Conservation (phyloP, 2,113 vertebrate genomes). For the Apteryx mantelli region DNA sequence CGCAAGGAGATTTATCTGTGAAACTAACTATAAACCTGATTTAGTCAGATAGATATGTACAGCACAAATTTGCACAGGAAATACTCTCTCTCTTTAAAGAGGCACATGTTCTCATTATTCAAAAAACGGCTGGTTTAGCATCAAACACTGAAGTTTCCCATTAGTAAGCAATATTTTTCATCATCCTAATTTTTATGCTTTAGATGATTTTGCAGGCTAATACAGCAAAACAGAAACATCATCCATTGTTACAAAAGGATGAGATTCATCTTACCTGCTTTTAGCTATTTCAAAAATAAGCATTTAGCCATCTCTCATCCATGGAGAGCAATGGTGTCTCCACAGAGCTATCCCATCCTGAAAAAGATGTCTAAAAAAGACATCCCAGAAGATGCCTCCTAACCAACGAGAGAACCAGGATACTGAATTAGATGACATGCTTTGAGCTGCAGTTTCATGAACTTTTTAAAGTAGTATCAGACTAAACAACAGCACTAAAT, state of each 20-base stretch:
- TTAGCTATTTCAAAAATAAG: background rate
- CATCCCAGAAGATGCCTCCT: background rate
- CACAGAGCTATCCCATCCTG: background rate
- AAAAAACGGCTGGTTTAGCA: background rate
- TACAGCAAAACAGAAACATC: background rate
- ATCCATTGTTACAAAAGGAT: background rate
- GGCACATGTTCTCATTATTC: background rate
- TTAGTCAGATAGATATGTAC: background rate
- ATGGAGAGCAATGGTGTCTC: background rate
- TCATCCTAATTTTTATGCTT: background rate
- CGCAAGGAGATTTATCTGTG: accelerated
- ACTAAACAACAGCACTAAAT: background rate
- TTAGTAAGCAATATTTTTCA: background rate
- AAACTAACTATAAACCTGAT: background rate
- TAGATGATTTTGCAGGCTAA: background rate
- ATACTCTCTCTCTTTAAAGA: background rate
- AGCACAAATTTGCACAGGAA: background rate
- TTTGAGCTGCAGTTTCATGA: background rate
- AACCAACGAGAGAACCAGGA: background rate
- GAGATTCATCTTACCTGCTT: background rate
- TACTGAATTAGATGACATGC: background rate
- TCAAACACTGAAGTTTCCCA: background rate
- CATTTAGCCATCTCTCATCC: background rate
- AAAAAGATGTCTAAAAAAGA: background rate
- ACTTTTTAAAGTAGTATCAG: background rate